Evolutionary conservation across 2,888 invertebrate species (phyloP), one percentile per base, ranked within the genome.

Genomic region (Parascotia fuliginaria): DNA sequence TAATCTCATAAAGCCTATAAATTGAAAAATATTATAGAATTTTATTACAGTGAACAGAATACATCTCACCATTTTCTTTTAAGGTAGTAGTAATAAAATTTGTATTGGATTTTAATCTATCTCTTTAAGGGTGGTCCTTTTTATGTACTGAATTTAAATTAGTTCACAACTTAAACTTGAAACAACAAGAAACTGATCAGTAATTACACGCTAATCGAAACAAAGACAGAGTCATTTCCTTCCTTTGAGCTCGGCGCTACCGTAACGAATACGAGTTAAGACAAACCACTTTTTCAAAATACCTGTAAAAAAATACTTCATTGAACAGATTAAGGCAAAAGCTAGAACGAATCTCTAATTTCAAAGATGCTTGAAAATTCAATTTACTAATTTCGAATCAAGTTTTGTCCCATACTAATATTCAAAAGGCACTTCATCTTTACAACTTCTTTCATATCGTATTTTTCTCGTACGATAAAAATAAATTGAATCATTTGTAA

Each of bases 141-240:
- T 73, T 71, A 44, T 61, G 42, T 45, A 62, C 58, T 60, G 36
- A 49, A 65, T 70, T 70, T 70, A 58, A 69, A 70, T 60, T 52
- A 60, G 39, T 51, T 58, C 46, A 55, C 50, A 72, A 75, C 70
- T 69, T 67, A 44, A 57, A 55, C 50, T 66, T 55, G 61, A 79
- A 77, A 83, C 75, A 83, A 83, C 73, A 67, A 72, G 72, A 81
- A 86, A 80, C 77, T 76, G 69, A 77, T 78, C 70, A 66, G 65
- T 71, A 75, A 88, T 89, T 88, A 83, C 80, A 87, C 81, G 87
- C 73, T 73, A 55, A 64, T 69, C 61, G 65, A 70, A 75, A 66
- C 64, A 79, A 81, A 78, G 65, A 63, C 61, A 77, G 58, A 80
- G 83, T 88, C 84, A 88, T 83, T 89, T 89, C 88, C 89, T 85